Evolutionary conservation across 2,113 vertebrate species (phyloP).

Genomic region (Rafetus swinhoei): DNA sequence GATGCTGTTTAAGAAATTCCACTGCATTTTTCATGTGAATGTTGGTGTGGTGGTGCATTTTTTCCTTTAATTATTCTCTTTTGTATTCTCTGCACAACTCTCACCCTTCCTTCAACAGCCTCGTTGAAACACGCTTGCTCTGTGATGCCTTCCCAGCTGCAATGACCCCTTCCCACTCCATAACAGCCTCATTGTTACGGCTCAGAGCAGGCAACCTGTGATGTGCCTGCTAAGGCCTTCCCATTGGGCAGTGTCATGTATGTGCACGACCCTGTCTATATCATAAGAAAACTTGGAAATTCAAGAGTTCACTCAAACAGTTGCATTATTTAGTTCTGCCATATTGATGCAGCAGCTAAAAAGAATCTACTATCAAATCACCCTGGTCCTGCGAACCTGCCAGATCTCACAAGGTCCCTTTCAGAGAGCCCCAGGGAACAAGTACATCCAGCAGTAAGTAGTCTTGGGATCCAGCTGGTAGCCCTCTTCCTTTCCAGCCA

Average conservation of each 20-base stretch:
- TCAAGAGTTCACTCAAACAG: neutral
- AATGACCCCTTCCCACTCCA: neutral
- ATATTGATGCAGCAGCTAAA: neutral
- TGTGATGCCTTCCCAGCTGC: neutral
- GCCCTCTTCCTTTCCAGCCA: neutral
- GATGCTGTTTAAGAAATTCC: neutral
- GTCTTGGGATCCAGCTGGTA: neutral
- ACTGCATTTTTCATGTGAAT: neutral
- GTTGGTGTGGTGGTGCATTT: neutral
- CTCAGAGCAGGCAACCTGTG: accelerated
- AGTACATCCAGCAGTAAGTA: neutral
- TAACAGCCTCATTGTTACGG: neutral
- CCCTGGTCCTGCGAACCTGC: neutral
- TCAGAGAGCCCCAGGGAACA: neutral
- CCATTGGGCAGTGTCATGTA: neutral
- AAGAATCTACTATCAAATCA: neutral
- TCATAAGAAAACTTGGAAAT: neutral
- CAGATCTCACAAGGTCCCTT: neutral
- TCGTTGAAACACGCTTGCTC: neutral
- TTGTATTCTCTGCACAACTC: neutral
- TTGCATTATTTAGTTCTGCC: neutral
- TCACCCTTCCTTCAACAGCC: neutral
- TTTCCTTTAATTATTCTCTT: neutral
- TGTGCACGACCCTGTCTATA: neutral
- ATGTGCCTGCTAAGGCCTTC: neutral